Conservation (phyloP, 30 jellyfish, hydroid and myxozoan genomes). For the Aurelia aurita region DNA sequence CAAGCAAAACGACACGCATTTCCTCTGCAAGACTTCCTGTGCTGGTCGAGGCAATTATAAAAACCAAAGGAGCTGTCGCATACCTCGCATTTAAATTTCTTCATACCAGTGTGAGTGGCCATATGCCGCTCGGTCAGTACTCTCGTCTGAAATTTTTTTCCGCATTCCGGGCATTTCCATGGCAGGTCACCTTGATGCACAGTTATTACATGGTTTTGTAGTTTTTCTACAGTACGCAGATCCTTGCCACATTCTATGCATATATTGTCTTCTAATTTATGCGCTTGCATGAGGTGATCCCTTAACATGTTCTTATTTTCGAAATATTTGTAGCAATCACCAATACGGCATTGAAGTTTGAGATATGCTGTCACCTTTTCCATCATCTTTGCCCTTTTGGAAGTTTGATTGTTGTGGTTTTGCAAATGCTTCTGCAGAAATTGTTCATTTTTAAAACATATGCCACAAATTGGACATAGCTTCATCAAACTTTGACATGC, state of each 20-base stretch:
- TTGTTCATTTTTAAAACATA: neutral
- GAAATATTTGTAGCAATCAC: neutral
- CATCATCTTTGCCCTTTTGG: too few species aligned
- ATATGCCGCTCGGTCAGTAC: neutral
- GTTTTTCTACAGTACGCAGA: neutral
- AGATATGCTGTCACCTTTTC: too few species aligned
- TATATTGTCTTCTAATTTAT: neutral
- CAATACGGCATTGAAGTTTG: neutral
- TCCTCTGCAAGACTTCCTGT: neutral
- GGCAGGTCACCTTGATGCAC: neutral
- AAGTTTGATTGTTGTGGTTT: too few species aligned
- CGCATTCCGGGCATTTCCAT: constrained; percentile 22
- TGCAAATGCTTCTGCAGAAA: neutral
- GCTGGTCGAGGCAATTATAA: neutral
- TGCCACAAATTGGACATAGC: constrained; percentile 5
- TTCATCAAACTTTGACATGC: neutral
- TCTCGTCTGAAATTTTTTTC: neutral
- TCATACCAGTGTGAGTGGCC: neutral
- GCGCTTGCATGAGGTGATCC: neutral
- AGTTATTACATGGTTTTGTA: neutral
- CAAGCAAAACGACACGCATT: constrained; percentile 6
- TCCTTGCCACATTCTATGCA: neutral
- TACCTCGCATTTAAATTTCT: neutral
- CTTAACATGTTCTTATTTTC: neutral
- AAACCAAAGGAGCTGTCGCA: neutral